phyloP scores from a whole-genome alignment of 2,797 vertebrate species.

The Clarias platycephalus region DNA sequence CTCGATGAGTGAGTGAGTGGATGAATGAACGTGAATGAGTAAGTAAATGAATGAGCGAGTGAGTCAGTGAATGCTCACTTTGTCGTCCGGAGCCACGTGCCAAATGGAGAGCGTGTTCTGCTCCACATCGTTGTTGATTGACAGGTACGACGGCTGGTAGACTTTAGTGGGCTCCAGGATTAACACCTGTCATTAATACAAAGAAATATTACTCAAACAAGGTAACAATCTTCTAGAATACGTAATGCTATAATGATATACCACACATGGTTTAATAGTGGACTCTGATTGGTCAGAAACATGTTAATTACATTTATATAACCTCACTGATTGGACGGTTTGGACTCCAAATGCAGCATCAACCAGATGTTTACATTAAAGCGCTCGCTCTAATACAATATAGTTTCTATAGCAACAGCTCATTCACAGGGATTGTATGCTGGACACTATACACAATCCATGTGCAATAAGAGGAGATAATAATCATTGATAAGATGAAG shows the following conservation, averaged over 20 bases:
- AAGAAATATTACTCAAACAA: too few relatives aligned
- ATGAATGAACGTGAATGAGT: not conserved
- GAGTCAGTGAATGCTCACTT: constrained; percentile 70
- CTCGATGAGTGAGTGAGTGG: not conserved
- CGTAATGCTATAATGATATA: not conserved
- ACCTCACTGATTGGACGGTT: not conserved
- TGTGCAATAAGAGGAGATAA: not conserved
- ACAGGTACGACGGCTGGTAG: constrained; percentile 95
- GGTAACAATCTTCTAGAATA: not conserved
- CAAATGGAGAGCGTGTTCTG: constrained; percentile 95
- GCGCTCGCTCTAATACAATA: not conserved
- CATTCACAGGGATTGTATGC: not conserved
- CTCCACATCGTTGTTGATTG: constrained; percentile 95
- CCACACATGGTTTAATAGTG: not conserved
- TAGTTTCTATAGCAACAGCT: not conserved
- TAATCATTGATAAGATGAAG: not conserved
- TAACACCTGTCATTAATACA: constrained; percentile 78
- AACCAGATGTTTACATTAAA: not conserved
- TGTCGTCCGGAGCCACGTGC: constrained; percentile 93
- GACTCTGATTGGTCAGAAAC: not conserved
- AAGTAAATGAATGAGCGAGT: not conserved
- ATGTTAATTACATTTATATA: not conserved
- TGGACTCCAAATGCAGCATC: not conserved
- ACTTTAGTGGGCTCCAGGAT: constrained; percentile 97
- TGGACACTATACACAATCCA: not conserved